Evolutionary conservation across 2,797 vertebrate genomes (phyloP), one percentile per base, ranked within the genome.

Genomic region (Crocodylus rhombifer): DNA sequence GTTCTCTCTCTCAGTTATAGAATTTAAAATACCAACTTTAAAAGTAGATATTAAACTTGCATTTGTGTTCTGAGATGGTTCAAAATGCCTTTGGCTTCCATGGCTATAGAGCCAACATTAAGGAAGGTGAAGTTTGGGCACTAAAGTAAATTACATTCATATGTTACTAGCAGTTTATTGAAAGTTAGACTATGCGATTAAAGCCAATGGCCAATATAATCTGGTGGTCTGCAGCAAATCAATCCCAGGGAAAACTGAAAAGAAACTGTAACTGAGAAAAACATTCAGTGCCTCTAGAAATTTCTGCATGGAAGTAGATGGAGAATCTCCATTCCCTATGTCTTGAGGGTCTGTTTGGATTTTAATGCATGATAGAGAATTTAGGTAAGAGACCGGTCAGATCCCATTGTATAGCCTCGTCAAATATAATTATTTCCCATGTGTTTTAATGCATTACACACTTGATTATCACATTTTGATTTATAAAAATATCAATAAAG

Each of bases 251-350:
- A 7, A 14, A 73, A 16, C 23, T 25, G 69, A 7, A 15, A 23
- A 51, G 36, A 73, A 23, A 51, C 26, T 51, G 7, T 51, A 26
- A 21, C 7, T 42, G 33, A 25, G 13, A 33, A 65, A 85, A 83
- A 85, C 25, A 67, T 60, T 56, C 21, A 0, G 0, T 80, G 17
- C 6, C 74, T 80, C 84, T 10, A 77, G 16, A 84, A 76, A 25
- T 0, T 0, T 57, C 14, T 0, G 0, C 23, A 14, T 9, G 17
- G 15, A 74, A 25, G 56, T 21, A 89, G 17, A 71, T 0, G 1
- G 79, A 84, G 2, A 0, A 81, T 30, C 61, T 83, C 16, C 75
- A 94, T 21, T 51, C 42, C 42, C 42, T 51, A 51, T 10, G 42
- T 51, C 42, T 51, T 51, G 10, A 51, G 10, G 10, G 42, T 51